Evolutionary conservation across 2,797 vertebrate species (phyloP), one percentile per base, ranked within the genome.

Genomic region (Pachyuromys duprasi): DNA sequence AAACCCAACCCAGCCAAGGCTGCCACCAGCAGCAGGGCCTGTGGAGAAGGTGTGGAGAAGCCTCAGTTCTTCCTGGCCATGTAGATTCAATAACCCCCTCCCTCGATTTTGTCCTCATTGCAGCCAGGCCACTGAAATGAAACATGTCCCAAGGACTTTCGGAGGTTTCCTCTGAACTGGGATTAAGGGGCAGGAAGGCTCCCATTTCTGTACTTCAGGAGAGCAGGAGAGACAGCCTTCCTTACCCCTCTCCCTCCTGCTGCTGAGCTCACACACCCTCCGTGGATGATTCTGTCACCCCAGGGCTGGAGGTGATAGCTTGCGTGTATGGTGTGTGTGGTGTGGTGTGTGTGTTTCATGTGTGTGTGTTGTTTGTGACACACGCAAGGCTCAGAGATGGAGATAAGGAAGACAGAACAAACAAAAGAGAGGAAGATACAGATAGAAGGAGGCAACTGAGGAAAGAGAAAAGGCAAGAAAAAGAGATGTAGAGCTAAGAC

Each of bases 11-110:
- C 98, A 0, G 98, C 98, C 96, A 98, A 93, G 95, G 98, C 98
- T 5, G 63, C 98, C 93, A 98, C 97, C 95, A 98, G 97, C 95
- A 98, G 89, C 95, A 98, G 91, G 49, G 98, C 98, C 98, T 98
- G 87, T 83, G 86, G 72, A 67, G 31, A 57, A 84, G 78, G 55
- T 20, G 36, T 36, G 31, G 49, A 18, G 20, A 79, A 57, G 39
- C 13, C 22, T 95, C n/a, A 26, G 33, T 8, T 42, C 75, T 33
- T 31, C 42, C 0, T 8, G 33, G n/a, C 53, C 90, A 42, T 57
- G 75, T 39, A 55, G 20, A 13, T 26, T 62, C 1, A 0, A n/a
- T 49, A 45, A 60, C 53, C 8, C 0, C 7, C 14, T 1, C 26
- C 8, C 81, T 75, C 0, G 0, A 60, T 65, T 39, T 63, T 18